Base-by-base conservation (phyloP, 2,888 invertebrate species). In the Drosophila testacea region DNA sequence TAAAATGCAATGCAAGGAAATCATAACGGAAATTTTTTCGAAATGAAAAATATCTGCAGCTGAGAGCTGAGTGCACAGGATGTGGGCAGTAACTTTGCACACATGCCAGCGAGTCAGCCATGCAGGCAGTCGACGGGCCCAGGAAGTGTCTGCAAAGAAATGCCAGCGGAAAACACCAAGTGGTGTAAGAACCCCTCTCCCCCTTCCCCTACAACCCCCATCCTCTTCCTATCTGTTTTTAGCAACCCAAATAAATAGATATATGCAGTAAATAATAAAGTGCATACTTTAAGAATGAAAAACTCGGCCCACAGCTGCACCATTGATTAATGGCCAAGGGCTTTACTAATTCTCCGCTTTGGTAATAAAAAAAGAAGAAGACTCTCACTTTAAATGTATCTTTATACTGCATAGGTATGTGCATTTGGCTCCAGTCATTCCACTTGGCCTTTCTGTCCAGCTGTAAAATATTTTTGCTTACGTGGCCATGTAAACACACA, bases 1-100 rank as follows among this genome's bases (percentile, higher is more conserved):
- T 54, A 65, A 77, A 79, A 79, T 77, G 76, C 79, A 78, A 66
- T 71, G 69, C 74, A 72, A 78, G 81, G 77, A 89, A 89, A 88
- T 86, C 84, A 90, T 88, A 89, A 88, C 86, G 83, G 89, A 88
- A 83, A 83, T 83, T 87, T 90, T 73, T 84, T 79, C 52, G 54
- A 70, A 83, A 88, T 81, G 80, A 79, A 81, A 76, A 83, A 74
- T 79, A 77, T 82, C 66, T 78, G 64, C 67, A 66, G 64, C 70
- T 52, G 61, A 69, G 68, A 56, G 61, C 57, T 66, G 65, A 76
- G 76, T 76, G 67, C 76, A 65, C 81, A 77, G 81, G 75, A 83
- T 80, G 76, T 80, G 80, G 73, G 76, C 76, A 81, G 82, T 80
- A 81, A 77, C 80, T 82, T 79, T 81, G 81, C 82, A 70, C 79